Base-by-base conservation (phyloP, 92 coral and sea anemone species). In the Pocillopora meandrina region DNA sequence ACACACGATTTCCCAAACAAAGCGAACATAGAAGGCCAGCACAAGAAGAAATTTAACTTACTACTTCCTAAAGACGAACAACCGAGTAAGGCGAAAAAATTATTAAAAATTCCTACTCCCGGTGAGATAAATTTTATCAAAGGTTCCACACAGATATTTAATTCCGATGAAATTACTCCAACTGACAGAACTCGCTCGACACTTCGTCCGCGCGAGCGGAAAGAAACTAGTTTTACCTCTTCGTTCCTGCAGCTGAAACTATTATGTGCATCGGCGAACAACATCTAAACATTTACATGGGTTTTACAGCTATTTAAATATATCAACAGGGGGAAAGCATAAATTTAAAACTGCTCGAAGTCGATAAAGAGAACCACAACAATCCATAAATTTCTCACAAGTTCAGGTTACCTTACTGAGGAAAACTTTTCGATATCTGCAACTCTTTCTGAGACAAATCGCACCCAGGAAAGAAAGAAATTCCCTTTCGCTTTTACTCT, bases 261-360 rank as follows among this genome's bases (percentile, higher is more conserved):
- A 91, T 91, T 91, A 89, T 92, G 61, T 81, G 78, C 82, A 70
- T 74, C 75, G 75, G 72, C 92, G 91, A 93, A 93, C 92, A 93
- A 90, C 93, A 89, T 85, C 95, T 90, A 89, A 80, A 93, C 95
- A 94, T 92, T 92, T 87, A 94, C 97, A 93, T 91, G 95, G 97
- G 91, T 94, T 94, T 94, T 85, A 92, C 98, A 94, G 98, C 98
- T 94, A 94, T 94, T 94, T 94, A 94, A 94, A 94, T 94, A 94
- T 91, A 94, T 92, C 98, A 94, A 81, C 95, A 94, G 86, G 89
- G 76, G 87, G 85, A 86, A 83, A 90, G 98, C 90, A 94, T 94
- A 94, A 93, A 94, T 94, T 94, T 94, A 87, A 83, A 94, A 94
- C 98, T 92, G 98, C 92, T 94, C 87, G 93, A 94, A 94, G 86